These are phyloP conservation scores for Litoditis marina DNA, from an alignment of 2,888 invertebrate species.

Conservation along the genomic window DNA sequence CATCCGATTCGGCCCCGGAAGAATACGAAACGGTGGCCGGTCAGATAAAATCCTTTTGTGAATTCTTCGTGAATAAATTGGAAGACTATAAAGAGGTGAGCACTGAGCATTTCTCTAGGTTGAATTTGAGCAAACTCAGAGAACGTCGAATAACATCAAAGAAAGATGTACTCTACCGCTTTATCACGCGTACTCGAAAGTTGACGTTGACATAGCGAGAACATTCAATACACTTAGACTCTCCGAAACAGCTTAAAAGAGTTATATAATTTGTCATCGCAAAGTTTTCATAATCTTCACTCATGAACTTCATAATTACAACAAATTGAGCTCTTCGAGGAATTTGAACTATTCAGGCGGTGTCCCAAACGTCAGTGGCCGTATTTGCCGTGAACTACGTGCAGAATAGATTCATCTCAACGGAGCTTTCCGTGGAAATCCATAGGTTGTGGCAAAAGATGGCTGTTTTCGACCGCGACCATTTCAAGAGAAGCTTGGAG, in stretches of 20 bases:
- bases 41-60: conserved; percentile 24
- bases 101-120: background rate
- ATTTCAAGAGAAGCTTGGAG: conserved; percentile 22
- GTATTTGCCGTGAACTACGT: conserved; percentile 44
- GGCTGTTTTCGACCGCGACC: conserved; percentile 23
- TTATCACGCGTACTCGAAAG: no score
- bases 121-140: background rate
- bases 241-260: no score
- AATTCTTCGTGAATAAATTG: conserved; percentile 31
- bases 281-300: background rate
- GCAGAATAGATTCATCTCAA: conserved; percentile 37
- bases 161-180: no score
- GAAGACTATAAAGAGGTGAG: conserved; percentile 38
- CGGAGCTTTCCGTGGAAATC: conserved; percentile 38
- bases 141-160: no score
- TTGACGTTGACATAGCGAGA: no score
- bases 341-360: conserved; percentile 18
- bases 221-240: no score
- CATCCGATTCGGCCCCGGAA: conserved; percentile 19
- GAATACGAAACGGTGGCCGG: conserved; percentile 27
- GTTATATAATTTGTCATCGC: no score
- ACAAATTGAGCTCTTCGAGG: background rate
- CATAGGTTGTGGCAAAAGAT: conserved; percentile 31
- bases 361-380: conserved; percentile 26
- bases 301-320: no score